Percentiles rank a stretch among this genome's conserved stretches.
Evolutionary conservation across 2,888 invertebrate species (phyloP).

Genomic region (Hyposoter dolosus): DNA sequence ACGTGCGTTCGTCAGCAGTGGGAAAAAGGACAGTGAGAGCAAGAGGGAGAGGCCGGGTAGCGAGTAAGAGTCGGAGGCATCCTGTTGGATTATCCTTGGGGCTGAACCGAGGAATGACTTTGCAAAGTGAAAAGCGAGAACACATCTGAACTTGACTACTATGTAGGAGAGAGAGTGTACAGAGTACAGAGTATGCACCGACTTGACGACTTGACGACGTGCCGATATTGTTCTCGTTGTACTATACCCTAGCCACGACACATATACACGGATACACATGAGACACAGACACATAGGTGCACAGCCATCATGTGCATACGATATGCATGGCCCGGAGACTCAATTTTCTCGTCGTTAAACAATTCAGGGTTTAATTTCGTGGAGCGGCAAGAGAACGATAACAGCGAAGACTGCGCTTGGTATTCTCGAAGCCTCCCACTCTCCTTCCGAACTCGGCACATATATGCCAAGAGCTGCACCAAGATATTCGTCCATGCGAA

Average conservation of each 20-base stretch:
- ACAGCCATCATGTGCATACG: slow-evolving; percentile 48
- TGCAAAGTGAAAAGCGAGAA: slow-evolving; percentile 47
- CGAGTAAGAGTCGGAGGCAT: neutral
- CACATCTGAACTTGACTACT: slow-evolving; percentile 29
- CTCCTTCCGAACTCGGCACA: slow-evolving; percentile 47
- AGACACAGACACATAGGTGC: neutral
- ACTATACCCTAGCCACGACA: neutral
- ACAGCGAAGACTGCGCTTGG: slow-evolving; percentile 51
- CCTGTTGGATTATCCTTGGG: slow-evolving; percentile 51
- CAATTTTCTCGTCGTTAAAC: slow-evolving; percentile 77
- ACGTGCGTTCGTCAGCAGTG: neutral
- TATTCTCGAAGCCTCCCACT: slow-evolving; percentile 34
- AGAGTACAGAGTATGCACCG: slow-evolving; percentile 2
- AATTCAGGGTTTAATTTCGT: slow-evolving; percentile 77
- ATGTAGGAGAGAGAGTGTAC: neutral
- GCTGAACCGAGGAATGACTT: slow-evolving; percentile 37
- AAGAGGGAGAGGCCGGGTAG: slow-evolving; percentile 2
- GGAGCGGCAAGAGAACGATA: slow-evolving; percentile 67
- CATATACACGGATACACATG: slow-evolving; percentile 16
- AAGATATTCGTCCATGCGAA: slow-evolving; percentile 38
- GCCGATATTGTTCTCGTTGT: slow-evolving; percentile 32
- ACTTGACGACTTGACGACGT: slow-evolving; percentile 14
- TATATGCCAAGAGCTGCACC: slow-evolving; percentile 31
- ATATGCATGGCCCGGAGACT: slow-evolving; percentile 69
- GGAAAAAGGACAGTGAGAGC: neutral